These are phyloP conservation scores for Stegostoma tigrinum DNA, from an alignment of 2,113 vertebrate genomes.

Conservation along the genomic window DNA sequence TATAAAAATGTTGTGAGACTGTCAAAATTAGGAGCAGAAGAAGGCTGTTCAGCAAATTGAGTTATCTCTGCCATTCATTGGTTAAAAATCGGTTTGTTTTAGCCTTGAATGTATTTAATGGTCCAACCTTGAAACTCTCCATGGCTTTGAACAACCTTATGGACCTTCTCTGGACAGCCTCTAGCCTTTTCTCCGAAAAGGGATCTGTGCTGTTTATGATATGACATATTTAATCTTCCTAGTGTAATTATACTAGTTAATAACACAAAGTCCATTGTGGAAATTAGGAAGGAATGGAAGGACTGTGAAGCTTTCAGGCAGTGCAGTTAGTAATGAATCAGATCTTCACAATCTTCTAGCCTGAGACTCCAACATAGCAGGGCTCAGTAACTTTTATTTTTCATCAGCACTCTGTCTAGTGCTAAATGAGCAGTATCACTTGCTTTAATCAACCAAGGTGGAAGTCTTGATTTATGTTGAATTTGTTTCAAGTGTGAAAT, in stretches of 20 bases:
- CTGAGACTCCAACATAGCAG: neutral
- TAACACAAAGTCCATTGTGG: neutral
- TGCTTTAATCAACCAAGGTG: neutral
- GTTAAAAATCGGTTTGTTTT: too few relatives aligned
- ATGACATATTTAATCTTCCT: neutral
- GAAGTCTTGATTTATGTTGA: neutral
- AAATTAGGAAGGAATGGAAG: neutral
- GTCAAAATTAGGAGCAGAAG: too few relatives aligned
- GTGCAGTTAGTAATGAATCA: neutral
- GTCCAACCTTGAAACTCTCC: too few relatives aligned
- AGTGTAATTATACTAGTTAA: neutral
- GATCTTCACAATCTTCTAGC: neutral
- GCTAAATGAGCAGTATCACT: neutral
- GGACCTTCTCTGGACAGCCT: too few relatives aligned
- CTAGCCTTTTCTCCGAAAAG: too few relatives aligned
- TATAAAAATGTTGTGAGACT: neutral
- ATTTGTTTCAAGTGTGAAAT: neutral
- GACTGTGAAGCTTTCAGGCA: neutral
- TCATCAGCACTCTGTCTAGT: neutral
- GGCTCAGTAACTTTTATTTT: neutral
- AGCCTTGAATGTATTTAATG: too few relatives aligned
- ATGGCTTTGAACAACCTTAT: too few relatives aligned
- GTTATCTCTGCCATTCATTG: too few relatives aligned
- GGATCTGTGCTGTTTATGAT: too few relatives aligned
- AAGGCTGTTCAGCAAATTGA: too few relatives aligned